These are phyloP conservation scores for Triplophysa yarkandensis DNA, from an alignment of 2,797 vertebrate species.

Conservation along the genomic window DNA sequence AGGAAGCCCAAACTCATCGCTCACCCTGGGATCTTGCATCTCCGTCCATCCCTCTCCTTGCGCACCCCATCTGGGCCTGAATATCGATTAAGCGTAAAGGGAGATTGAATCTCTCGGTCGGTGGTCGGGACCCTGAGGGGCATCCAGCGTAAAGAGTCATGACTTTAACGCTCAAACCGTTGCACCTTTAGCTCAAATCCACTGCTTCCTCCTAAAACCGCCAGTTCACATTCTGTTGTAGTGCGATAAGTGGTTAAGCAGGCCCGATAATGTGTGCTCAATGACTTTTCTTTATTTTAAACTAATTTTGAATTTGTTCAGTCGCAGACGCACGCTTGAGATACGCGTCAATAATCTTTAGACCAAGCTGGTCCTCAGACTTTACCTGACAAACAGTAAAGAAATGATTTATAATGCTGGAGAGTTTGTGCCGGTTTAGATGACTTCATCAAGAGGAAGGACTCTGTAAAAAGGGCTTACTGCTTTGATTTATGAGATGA, in stretches of 20 bases:
- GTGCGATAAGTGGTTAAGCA: too few relatives aligned
- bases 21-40: constrained; percentile 67
- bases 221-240: too few relatives aligned
- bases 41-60: constrained; percentile 30
- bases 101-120: constrained; percentile 80
- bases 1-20: constrained; percentile 75
- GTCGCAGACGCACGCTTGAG: background rate
- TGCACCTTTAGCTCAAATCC: constrained; percentile 60
- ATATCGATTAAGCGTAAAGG: constrained; percentile 78
- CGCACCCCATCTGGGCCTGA: constrained; percentile 61
- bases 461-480: constrained; percentile 40
- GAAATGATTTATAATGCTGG: constrained; percentile 41
- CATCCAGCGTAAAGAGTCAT: constrained; percentile 77
- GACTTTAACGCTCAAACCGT: constrained; percentile 77
- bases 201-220: background rate
- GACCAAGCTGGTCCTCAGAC: constrained; percentile 23
- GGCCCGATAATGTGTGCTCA: too few relatives aligned
- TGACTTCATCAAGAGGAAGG: constrained; percentile 54
- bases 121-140: constrained; percentile 76
- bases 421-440: constrained; percentile 28
- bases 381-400: constrained; percentile 44
- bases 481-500: constrained; percentile 50
- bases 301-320: too few relatives aligned
- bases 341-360: constrained; percentile 19
- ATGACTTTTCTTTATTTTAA: background rate